Base-by-base conservation (phyloP, 2,888 invertebrate species). In the Monochamus alternatus region DNA sequence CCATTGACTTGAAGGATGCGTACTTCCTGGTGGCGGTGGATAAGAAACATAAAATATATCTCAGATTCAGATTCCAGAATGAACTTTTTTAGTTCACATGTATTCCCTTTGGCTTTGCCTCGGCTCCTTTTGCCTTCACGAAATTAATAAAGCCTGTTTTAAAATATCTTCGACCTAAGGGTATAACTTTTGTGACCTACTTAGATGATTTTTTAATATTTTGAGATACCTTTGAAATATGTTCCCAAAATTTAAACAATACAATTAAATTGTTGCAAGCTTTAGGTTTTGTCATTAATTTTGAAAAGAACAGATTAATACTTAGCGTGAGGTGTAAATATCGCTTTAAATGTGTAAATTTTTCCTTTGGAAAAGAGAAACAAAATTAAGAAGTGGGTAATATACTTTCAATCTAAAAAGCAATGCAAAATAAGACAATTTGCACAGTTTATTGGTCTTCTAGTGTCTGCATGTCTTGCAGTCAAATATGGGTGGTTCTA, bases 401-500 rank as follows among this genome's bases (percentile, higher is more conserved):
- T 9, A 3, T 5, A 4, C 22, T 58, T 58, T 10, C 58, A 30
- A 14, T 5, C 9, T 3, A 58, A 22, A 58, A 58, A 14, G 7
- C 9, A 22, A 9, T 58, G 58, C 30, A 58, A 58, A 58, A 58
- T 58, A 5, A 5, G 31, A 58, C 9, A 58, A 22, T 22, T 58
- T 14, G 30, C 58, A 58, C 30, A 58, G 5, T 58, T 58, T 22
- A 22, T 58, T 14, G 30, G 58, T 4, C 0, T 58, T 4, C 31
- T 58, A 5, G 22, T 22, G 9, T 30, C 58, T 14, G 31, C 58
- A 30, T 58, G 58, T 30, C 58, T 31, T n/a, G 67, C 64, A 9
- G 55, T 71, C 2, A 72, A 31, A 52, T 72, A 64, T 22, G 72
- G 72, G 1, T 72, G 31, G 43, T 5, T 47, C 3, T 60, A 70